Conservation (phyloP, 2,888 invertebrate genomes). For the Diploptera punctata region DNA sequence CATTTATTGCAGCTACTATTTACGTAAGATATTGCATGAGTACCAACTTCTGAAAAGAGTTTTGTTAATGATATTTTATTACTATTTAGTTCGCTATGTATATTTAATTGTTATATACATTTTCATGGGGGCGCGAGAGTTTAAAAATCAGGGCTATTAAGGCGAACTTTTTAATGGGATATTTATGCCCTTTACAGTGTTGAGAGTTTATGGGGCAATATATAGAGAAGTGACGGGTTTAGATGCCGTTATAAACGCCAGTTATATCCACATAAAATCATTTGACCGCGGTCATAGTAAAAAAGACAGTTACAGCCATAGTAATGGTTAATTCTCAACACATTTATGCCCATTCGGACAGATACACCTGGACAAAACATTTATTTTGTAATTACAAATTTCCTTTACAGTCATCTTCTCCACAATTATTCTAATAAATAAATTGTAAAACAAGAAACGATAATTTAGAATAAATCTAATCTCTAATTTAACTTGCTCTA, state of each 20-base stretch:
- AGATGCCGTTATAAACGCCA: slow-evolving; percentile 31
- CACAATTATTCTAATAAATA: slow-evolving; percentile 15
- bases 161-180: not conserved
- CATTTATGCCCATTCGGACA: slow-evolving; percentile 20
- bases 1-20: too few relatives aligned
- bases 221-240: slow-evolving; percentile 17
- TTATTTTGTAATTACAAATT: slow-evolving; percentile 1
- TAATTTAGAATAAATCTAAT: too few relatives aligned
- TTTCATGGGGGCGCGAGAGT: too few relatives aligned
- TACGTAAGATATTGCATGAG: too few relatives aligned
- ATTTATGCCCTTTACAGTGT: slow-evolving; percentile 8
- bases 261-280: slow-evolving; percentile 35
- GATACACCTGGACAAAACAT: slow-evolving; percentile 2
- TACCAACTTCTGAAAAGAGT: too few relatives aligned
- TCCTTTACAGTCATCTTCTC: not conserved
- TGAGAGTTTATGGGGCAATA: slow-evolving; percentile 20
- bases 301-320: slow-evolving; percentile 27
- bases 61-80: too few relatives aligned
- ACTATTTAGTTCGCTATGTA: too few relatives aligned
- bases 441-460: too few relatives aligned
- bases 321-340: slow-evolving; percentile 30
- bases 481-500: too few relatives aligned
- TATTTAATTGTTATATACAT: too few relatives aligned
- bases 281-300: slow-evolving; percentile 18
- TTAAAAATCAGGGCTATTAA: not conserved